These are phyloP conservation scores for Sipha maydis DNA, from an alignment of 2,888 invertebrate species.

Conservation along the genomic window DNA sequence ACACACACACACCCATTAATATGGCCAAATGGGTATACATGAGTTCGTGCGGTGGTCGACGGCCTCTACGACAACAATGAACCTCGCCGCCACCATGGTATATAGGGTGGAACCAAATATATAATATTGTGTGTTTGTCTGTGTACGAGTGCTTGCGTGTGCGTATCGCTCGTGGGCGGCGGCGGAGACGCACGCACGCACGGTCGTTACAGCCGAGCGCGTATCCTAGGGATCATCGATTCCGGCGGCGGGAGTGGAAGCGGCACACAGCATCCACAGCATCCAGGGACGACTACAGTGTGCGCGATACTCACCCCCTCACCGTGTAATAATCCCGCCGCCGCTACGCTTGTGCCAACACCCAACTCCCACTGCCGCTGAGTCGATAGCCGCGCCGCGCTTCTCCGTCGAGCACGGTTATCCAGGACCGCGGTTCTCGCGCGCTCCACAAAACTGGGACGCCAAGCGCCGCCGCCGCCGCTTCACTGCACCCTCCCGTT, in stretches of 20 bases:
- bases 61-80: background rate
- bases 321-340: background rate
- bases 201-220: conserved; percentile 20
- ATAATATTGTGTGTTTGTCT: background rate
- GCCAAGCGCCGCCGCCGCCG: conserved; percentile 7
- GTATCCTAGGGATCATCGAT: conserved; percentile 54
- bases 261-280: conserved; percentile 36
- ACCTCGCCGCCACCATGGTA: background rate
- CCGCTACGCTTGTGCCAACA: background rate
- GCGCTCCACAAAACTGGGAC: conserved; percentile 38
- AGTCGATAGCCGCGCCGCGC: conserved; percentile 5
- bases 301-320: background rate
- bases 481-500: background rate
- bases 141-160: background rate
- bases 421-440: conserved; percentile 36
- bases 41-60: background rate
- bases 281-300: conserved; percentile 22
- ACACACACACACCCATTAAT: background rate
- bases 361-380: background rate
- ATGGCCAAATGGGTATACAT: background rate
- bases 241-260: conserved; percentile 13
- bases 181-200: conserved; percentile 17
- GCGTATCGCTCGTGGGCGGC: background rate
- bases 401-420: background rate
- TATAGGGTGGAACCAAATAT: conserved; percentile 8